phyloP scores from a whole-genome alignment of 2,797 vertebrate genomes.

The Ambastaia sidthimunki region DNA sequence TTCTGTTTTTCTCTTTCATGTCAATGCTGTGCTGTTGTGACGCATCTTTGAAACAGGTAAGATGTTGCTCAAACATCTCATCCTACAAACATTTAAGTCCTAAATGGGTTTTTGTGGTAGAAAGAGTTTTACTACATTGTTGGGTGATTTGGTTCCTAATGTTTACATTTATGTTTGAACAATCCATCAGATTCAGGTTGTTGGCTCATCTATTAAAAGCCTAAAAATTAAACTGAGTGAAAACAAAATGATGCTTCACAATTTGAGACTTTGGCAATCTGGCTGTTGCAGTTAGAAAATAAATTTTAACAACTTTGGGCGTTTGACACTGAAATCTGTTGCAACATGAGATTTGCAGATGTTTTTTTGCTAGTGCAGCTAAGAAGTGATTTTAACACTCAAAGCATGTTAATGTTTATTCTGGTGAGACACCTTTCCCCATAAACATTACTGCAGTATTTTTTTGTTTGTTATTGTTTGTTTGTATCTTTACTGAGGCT shows the following conservation, averaged over 20 bases:
- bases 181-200: slow-evolving; percentile 20
- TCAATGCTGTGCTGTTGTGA: slow-evolving; percentile 49
- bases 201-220: neutral
- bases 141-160: neutral
- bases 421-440: too few species aligned
- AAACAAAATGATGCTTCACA: neutral
- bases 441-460: too few species aligned
- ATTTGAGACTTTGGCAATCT: slow-evolving; percentile 2
- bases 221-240: neutral
- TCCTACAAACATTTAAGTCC: neutral
- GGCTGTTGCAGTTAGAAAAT: neutral
- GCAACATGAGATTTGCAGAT: neutral
- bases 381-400: too few species aligned
- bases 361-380: neutral
- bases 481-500: too few species aligned
- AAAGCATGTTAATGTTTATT: too few species aligned
- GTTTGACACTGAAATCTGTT: neutral
- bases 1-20: slow-evolving; percentile 68
- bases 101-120: slow-evolving; percentile 6
- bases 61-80: slow-evolving; percentile 12
- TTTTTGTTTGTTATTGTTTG: too few species aligned
- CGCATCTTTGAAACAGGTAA: slow-evolving; percentile 72
- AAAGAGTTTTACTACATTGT: slow-evolving; percentile 17
- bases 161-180: slow-evolving; percentile 18
- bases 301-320: neutral